Percentiles rank a stretch among this genome's conserved stretches.
Evolutionary conservation across 2,113 vertebrate genomes (phyloP).

Genomic region (Stegastes partitus): DNA sequence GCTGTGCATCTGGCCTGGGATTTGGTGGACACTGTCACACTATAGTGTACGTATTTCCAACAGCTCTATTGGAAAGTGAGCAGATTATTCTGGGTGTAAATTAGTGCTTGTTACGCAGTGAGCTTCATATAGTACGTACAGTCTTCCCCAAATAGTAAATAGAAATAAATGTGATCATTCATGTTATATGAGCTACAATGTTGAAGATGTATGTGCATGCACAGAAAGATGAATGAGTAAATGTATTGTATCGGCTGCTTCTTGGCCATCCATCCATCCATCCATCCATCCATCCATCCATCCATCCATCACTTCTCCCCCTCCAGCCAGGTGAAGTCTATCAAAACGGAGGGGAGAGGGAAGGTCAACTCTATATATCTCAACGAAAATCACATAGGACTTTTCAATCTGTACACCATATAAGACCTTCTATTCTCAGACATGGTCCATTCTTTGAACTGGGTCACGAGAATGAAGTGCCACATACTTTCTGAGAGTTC

Average conservation of each 20-base stretch:
- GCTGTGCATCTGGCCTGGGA: neutral
- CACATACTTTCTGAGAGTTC: constrained; percentile 1
- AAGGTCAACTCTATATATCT: constrained; percentile 38
- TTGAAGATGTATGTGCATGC: neutral
- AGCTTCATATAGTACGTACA: neutral
- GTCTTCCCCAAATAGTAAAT: neutral
- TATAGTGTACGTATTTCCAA: too few relatives aligned
- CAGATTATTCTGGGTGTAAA: neutral
- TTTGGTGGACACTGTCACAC: neutral
- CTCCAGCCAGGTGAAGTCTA: constrained; percentile 16
- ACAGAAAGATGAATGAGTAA: neutral
- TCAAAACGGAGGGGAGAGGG: constrained; percentile 30
- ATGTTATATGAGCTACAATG: neutral
- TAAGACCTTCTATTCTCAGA: constrained; percentile 11
- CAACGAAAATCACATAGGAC: constrained; percentile 6
- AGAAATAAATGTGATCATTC: neutral
- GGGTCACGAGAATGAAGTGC: constrained; percentile 16
- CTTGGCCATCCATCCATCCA: neutral
- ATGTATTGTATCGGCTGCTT: too few relatives aligned
- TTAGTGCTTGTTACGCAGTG: neutral
- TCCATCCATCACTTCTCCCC: constrained; percentile 9
- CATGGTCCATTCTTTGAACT: constrained; percentile 27
- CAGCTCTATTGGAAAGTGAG: neutral
- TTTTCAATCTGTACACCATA: constrained; percentile 42
- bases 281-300: neutral